A percentile compares a stretch with the other conserved stretches of the same genome.
Evolutionary conservation across 2,797 vertebrate genomes (phyloP).

Genomic region (Gymnocypris eckloni): DNA sequence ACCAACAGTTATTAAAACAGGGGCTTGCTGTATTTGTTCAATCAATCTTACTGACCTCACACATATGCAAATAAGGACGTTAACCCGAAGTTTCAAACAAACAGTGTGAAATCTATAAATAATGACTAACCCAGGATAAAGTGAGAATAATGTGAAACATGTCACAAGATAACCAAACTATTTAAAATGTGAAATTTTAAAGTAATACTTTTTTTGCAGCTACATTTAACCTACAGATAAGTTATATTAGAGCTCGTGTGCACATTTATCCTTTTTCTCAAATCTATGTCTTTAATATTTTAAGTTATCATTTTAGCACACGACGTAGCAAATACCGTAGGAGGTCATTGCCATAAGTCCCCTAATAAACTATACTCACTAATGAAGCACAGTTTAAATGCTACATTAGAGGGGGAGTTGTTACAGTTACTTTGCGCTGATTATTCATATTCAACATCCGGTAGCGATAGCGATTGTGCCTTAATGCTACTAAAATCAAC

Average conservation of each 20-base stretch:
- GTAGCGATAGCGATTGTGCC: background rate
- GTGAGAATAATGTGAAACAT: background rate
- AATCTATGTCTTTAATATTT: background rate
- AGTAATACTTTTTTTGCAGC: background rate
- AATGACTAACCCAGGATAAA: background rate
- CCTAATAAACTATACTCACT: conserved; percentile 24
- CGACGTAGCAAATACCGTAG: background rate
- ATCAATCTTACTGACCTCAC: background rate
- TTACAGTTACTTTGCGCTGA: conserved; percentile 22
- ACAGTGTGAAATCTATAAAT: background rate
- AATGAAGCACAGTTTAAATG: conserved; percentile 15
- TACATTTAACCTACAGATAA: background rate
- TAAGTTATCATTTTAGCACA: background rate
- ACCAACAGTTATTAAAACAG: background rate
- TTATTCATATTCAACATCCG: conserved; percentile 1
- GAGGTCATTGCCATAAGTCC: background rate
- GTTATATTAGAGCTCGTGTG: background rate
- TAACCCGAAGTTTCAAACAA: background rate
- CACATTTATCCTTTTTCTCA: background rate
- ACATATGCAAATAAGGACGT: conserved; percentile 14
- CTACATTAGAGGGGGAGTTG: background rate
- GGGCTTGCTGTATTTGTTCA: background rate
- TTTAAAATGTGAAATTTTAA: background rate
- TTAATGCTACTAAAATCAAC: background rate
- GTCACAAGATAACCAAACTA: background rate